Evolutionary conservation across 2,113 vertebrate genomes (phyloP).

Genomic region (Sebastes schlegelii): DNA sequence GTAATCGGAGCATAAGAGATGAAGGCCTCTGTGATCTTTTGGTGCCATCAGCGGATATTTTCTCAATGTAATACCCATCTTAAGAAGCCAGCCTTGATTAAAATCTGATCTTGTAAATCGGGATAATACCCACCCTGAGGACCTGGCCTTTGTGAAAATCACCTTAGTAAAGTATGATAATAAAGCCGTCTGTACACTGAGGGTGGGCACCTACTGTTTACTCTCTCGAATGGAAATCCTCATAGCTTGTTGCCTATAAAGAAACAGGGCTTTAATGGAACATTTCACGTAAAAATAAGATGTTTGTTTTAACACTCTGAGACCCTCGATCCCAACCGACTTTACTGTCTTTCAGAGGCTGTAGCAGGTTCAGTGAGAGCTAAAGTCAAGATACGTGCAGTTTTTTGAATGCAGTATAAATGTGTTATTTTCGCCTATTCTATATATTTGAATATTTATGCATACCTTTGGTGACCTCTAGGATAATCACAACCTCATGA

Average conservation of each 20-base stretch:
- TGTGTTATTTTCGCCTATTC: too few species aligned
- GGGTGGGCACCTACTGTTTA: background rate
- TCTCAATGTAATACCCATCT: background rate
- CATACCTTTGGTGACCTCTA: too few species aligned
- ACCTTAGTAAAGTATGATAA: constrained; percentile 9
- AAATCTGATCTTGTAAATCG: constrained; percentile 24
- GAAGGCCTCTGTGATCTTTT: background rate
- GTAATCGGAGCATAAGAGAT: background rate
- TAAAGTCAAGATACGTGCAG: too few species aligned
- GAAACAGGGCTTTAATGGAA: background rate
- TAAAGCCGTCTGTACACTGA: background rate
- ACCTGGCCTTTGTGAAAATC: constrained; percentile 31
- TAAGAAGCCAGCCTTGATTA: constrained; percentile 21
- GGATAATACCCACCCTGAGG: constrained; percentile 3
- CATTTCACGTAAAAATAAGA: background rate
- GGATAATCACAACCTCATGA: too few species aligned
- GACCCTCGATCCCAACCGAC: too few species aligned
- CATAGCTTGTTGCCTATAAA: background rate
- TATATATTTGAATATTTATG: too few species aligned
- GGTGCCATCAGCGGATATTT: background rate
- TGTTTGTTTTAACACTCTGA: background rate
- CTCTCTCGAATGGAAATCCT: constrained; percentile 1
- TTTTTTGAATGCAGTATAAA: too few species aligned
- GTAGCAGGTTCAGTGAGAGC: too few species aligned
- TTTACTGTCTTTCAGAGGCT: too few species aligned